Evolutionary conservation across 2,113 vertebrate genomes (phyloP).

Genomic region (Andinoacara biseriatus): DNA sequence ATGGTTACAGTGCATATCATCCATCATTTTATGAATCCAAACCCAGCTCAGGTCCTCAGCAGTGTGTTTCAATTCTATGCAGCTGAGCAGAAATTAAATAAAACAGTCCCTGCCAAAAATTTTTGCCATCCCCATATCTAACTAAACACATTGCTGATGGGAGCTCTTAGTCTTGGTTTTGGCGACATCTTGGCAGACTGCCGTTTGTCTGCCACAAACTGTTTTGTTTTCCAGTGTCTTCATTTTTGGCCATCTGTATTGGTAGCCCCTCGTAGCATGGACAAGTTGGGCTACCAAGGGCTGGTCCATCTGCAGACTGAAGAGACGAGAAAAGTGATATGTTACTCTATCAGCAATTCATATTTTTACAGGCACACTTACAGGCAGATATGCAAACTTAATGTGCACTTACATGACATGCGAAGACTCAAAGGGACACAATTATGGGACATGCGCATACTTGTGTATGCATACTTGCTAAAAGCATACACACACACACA

Average conservation of each 20-base stretch:
- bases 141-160: constrained; percentile 62
- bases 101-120: constrained; percentile 1
- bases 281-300: constrained; percentile 56
- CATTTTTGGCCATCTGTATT: constrained; percentile 69
- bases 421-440: constrained; percentile 32
- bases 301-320: constrained; percentile 45
- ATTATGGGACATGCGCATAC: constrained; percentile 22
- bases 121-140: constrained; percentile 59
- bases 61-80: background rate
- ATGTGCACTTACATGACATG: background rate
- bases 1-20: background rate
- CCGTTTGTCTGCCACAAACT: constrained; percentile 44
- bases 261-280: constrained; percentile 47
- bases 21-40: constrained; percentile 12
- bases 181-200: constrained; percentile 55
- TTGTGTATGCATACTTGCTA: constrained; percentile 25
- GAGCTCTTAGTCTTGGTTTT: constrained; percentile 57
- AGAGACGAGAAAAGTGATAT: constrained; percentile 34
- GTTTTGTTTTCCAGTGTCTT: constrained; percentile 64
- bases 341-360: constrained; percentile 60
- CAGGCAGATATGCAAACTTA: background rate
- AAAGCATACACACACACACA: background rate
- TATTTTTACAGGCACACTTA: constrained; percentile 24
- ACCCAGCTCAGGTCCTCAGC: background rate
- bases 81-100: background rate